Evolutionary conservation across 1,140 invertebrate species (phyloP).

Genomic region (Musca vetustissima): DNA sequence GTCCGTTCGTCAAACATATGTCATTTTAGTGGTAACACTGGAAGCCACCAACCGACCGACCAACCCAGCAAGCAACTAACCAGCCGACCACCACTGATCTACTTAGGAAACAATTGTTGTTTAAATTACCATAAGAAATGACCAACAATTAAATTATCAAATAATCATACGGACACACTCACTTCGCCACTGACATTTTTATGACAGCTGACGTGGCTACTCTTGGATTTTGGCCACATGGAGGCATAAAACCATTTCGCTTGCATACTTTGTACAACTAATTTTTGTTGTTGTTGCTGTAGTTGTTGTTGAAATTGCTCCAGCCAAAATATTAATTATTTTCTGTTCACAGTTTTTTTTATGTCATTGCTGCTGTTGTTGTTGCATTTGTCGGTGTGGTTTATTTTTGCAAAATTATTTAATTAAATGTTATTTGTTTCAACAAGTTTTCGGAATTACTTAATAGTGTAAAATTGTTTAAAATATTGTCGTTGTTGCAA

Average conservation of each 20-base stretch:
- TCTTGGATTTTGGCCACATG: too few species aligned
- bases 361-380: neutral
- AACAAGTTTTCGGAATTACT: neutral
- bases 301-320: constrained; percentile 3
- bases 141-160: constrained; percentile 19
- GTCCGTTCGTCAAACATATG: too few species aligned
- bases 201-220: too few species aligned
- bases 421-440: constrained; percentile 16
- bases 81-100: too few species aligned
- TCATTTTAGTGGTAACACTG: too few species aligned
- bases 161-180: neutral
- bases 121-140: constrained; percentile 14
- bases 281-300: neutral
- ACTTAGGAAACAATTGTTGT: too few species aligned
- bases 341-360: neutral
- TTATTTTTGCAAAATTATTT: constrained; percentile 3
- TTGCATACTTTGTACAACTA: neutral
- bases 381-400: too few species aligned
- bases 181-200: too few species aligned
- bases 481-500: too few species aligned
- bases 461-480: too few species aligned
- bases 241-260: neutral
- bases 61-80: too few species aligned
- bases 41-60: too few species aligned
- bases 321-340: constrained; percentile 5